Conservation (phyloP, 2,888 invertebrate species). For the Hirtodrosophila alboralis region DNA sequence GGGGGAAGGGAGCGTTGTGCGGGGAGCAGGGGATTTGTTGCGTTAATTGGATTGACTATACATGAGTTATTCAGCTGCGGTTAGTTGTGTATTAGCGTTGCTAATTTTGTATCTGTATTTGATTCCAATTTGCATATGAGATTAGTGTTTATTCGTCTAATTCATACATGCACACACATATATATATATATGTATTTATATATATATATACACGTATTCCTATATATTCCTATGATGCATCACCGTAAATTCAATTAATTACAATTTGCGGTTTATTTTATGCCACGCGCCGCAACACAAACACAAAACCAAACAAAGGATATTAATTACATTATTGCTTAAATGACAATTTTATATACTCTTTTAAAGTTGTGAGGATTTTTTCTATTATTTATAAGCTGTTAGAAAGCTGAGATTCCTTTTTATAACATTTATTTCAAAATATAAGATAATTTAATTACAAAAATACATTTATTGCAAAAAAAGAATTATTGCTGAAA, state of each 20-base stretch:
- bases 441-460: too few species aligned
- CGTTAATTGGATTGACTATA: constrained; percentile 35
- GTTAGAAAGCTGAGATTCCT: too few species aligned
- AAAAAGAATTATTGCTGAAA: too few species aligned
- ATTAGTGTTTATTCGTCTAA: constrained; percentile 36
- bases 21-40: too few species aligned
- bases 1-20: neutral
- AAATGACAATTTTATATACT: constrained; percentile 5
- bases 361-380: constrained; percentile 1
- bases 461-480: too few species aligned
- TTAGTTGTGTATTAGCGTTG: constrained; percentile 35
- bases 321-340: neutral
- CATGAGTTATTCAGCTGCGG: constrained; percentile 34
- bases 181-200: neutral
- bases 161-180: constrained; percentile 7
- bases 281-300: constrained; percentile 18
- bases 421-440: too few species aligned
- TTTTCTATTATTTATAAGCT: too few species aligned
- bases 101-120: constrained; percentile 50
- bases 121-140: constrained; percentile 51
- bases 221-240: too few species aligned
- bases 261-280: constrained; percentile 59
- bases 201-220: constrained; percentile 11
- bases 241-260: constrained; percentile 63
- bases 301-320: constrained; percentile 1